phyloP scores from a whole-genome alignment of 2,797 vertebrate genomes.

The Benthosema pterotum region DNA sequence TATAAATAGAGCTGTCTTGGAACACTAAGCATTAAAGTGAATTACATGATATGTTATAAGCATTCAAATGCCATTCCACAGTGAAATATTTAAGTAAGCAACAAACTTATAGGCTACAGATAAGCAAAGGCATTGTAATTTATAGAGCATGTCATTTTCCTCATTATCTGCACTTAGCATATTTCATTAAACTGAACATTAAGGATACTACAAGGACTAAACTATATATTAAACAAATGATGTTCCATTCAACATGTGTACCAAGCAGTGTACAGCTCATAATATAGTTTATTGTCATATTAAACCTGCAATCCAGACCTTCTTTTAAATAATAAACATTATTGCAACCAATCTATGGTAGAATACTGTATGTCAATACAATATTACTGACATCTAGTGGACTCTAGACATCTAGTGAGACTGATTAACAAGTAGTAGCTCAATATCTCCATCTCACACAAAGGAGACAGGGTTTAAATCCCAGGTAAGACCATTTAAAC shows the following conservation, averaged over 20 bases:
- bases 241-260: conserved; percentile 23
- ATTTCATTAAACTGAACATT: conserved; percentile 17
- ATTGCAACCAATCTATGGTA: too few relatives aligned
- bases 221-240: neutral
- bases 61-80: conserved; percentile 20
- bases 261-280: conserved; percentile 30
- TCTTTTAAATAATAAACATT: too few relatives aligned
- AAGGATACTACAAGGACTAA: conserved; percentile 37
- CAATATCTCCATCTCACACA: too few relatives aligned
- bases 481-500: too few relatives aligned
- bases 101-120: neutral
- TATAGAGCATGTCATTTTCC: conserved; percentile 7
- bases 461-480: too few relatives aligned
- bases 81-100: conserved; percentile 7
- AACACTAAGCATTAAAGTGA: neutral
- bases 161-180: conserved; percentile 16
- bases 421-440: too few relatives aligned
- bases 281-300: conserved; percentile 30
- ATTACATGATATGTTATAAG: conserved; percentile 4
- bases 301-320: conserved; percentile 4
- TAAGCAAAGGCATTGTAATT: conserved; percentile 22
- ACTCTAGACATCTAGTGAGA: too few relatives aligned
- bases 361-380: too few relatives aligned
- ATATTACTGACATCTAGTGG: too few relatives aligned
- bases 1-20: too few relatives aligned